Evolutionary conservation across 2,113 vertebrate genomes (phyloP).

Genomic region (Atractosteus spatula): DNA sequence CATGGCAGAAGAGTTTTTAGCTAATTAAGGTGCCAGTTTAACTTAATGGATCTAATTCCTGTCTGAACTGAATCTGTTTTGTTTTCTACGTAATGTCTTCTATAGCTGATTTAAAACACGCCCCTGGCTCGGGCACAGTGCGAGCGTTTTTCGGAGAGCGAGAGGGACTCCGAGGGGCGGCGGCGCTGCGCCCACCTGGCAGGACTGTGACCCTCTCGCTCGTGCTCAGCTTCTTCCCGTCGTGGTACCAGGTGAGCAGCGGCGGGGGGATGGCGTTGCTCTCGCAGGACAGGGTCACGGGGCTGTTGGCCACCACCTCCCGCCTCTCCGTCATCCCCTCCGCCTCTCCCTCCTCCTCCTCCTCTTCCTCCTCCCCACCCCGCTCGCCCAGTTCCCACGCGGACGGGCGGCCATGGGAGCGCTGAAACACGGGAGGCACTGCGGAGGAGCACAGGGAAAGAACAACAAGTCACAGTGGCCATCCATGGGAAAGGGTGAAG

Average conservation of each 20-base stretch:
- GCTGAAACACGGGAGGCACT: slow-evolving; percentile 88
- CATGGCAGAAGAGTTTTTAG: too few relatives aligned
- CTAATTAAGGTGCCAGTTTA: too few relatives aligned
- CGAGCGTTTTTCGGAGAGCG: neutral
- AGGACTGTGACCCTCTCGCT: slow-evolving; percentile 60
- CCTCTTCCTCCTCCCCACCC: slow-evolving; percentile 56
- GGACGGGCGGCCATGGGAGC: slow-evolving; percentile 54
- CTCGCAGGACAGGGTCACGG: slow-evolving; percentile 76
- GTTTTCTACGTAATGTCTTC: too few relatives aligned
- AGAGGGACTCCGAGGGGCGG: too few relatives aligned
- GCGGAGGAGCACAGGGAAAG: neutral
- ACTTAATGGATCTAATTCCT: too few relatives aligned
- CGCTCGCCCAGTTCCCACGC: slow-evolving; percentile 57
- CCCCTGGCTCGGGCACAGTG: neutral
- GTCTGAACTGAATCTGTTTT: too few relatives aligned
- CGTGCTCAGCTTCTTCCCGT: slow-evolving; percentile 65
- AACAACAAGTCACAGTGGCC: too few relatives aligned
- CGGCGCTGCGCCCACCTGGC: slow-evolving; percentile 65
- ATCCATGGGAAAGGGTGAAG: too few relatives aligned
- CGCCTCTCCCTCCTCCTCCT: slow-evolving; percentile 53
- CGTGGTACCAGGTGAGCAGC: slow-evolving; percentile 76
- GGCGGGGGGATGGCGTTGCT: slow-evolving; percentile 75
- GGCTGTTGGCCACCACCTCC: slow-evolving; percentile 70
- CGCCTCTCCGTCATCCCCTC: slow-evolving; percentile 64
- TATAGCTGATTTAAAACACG: neutral